Percentiles rank a stretch among this genome's conserved stretches.
Conservation (phyloP, 2,888 invertebrate species). For the Phalera bucephala region DNA sequence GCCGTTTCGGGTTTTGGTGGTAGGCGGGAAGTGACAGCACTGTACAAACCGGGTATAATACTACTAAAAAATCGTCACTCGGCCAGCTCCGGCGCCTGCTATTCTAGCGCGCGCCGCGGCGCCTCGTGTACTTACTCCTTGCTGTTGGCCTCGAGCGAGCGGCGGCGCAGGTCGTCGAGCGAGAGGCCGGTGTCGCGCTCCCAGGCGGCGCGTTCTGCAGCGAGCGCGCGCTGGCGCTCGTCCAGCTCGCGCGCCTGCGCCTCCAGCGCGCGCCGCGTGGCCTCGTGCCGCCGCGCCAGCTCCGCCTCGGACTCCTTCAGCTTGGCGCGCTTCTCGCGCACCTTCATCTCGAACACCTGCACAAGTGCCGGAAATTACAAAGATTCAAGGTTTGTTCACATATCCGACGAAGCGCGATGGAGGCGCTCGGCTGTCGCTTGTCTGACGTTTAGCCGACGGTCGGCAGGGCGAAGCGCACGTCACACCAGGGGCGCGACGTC, state of each 20-base stretch:
- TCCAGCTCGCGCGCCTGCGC: constrained; percentile 96
- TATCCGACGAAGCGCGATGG: no score
- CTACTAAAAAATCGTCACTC: no score
- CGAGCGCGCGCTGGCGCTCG: constrained; percentile 93
- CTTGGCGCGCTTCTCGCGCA: constrained; percentile 97
- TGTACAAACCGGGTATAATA: no score
- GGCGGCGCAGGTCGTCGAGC: constrained; percentile 93
- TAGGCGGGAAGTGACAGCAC: no score
- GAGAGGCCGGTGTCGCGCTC: constrained; percentile 95
- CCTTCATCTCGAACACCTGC: constrained; percentile 98
- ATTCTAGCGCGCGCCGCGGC: constrained; percentile 86
- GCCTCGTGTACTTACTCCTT: constrained; percentile 87
- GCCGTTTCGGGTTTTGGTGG: no score
- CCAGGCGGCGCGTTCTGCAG: constrained; percentile 93
- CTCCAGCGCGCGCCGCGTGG: constrained; percentile 88
- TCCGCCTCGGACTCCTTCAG: constrained; percentile 97
- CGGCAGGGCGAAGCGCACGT: no score
- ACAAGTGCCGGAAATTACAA: no score
- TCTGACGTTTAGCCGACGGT: no score
- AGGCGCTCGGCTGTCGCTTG: no score
- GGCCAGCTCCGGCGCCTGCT: no score
- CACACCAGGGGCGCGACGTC: no score
- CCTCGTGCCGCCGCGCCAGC: constrained; percentile 95
- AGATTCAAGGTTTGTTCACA: no score
- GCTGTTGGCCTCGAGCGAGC: constrained; percentile 94